A percentile compares a stretch with the other conserved stretches of the same genome.
These are phyloP conservation scores for Synanthedon formicaeformis DNA, from an alignment of 2,888 invertebrate genomes.

Conservation along the genomic window DNA sequence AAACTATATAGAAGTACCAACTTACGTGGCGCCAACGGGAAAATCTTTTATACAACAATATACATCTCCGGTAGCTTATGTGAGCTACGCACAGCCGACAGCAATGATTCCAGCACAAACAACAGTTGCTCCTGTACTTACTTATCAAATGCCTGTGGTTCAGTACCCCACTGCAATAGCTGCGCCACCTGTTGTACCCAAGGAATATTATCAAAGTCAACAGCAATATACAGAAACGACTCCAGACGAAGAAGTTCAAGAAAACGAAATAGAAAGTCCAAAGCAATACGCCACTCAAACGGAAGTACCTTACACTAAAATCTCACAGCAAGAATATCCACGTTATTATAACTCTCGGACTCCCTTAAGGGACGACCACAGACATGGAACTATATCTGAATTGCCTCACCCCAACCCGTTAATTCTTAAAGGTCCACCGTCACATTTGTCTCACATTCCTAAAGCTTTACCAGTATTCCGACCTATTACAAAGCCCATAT, in stretches of 20 bases:
- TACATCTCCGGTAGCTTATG: constrained; percentile 30
- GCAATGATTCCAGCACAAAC: constrained; percentile 28
- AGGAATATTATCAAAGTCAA: constrained; percentile 32
- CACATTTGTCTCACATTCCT: constrained; percentile 49
- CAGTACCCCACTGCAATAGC: constrained; percentile 35
- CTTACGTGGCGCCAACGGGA: constrained; percentile 32
- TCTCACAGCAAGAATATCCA: constrained; percentile 26
- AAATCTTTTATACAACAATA: constrained; percentile 40
- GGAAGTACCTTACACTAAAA: constrained; percentile 29
- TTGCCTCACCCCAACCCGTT: constrained; percentile 48
- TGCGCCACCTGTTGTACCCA: constrained; percentile 29
- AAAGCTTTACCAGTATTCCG: constrained; percentile 49
- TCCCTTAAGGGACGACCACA: constrained; percentile 38
- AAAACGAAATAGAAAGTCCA: constrained; percentile 29
- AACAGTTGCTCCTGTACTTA: constrained; percentile 31
- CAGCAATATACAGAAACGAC: constrained; percentile 40
- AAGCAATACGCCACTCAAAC: constrained; percentile 33
- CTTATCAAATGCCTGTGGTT: constrained; percentile 42
- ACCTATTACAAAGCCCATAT: constrained; percentile 45
- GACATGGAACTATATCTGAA: constrained; percentile 29
- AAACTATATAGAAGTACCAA: constrained; percentile 44
- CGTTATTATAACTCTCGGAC: constrained; percentile 44
- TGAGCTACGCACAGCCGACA: constrained; percentile 38
- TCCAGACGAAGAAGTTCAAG: constrained; percentile 31
- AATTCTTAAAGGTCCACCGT: constrained; percentile 34